A percentile compares a stretch with the other conserved stretches of the same genome.
Conservation (phyloP, 2,113 vertebrate species). For the Tricholaema leucomelas region DNA sequence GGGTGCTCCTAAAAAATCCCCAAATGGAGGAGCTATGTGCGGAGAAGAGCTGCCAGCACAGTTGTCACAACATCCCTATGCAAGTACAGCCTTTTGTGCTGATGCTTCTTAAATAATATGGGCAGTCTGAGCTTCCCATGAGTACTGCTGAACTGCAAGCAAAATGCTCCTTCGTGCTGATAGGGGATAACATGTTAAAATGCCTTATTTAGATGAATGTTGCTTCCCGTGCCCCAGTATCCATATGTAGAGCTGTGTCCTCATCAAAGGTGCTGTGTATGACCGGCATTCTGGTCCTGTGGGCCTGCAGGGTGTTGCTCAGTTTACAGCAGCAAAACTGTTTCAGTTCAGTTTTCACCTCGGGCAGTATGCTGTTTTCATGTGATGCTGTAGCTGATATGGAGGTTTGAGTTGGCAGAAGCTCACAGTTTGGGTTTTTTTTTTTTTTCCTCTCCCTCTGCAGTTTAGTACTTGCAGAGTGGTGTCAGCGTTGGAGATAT, state of each 20-base stretch:
- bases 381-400: neutral
- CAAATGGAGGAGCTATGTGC: neutral
- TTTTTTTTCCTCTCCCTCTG: neutral
- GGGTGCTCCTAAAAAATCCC: neutral
- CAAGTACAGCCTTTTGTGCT: neutral
- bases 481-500: accelerated
- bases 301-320: neutral
- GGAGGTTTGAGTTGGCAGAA: neutral
- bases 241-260: neutral
- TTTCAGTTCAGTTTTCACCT: neutral
- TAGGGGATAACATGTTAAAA: neutral
- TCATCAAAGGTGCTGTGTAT: accelerated
- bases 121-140: neutral
- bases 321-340: neutral
- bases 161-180: neutral
- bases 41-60: neutral
- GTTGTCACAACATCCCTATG: accelerated
- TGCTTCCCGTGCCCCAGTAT: neutral
- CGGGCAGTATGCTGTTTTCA: neutral
- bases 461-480: neutral
- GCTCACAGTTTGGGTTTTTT: neutral
- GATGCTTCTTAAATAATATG: accelerated
- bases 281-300: accelerated
- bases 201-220: neutral
- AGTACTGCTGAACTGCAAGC: neutral